Evolutionary conservation across 2,888 invertebrate genomes (phyloP), one percentile per base, ranked within the genome.

Genomic region (Cheilosia scutellata): DNA sequence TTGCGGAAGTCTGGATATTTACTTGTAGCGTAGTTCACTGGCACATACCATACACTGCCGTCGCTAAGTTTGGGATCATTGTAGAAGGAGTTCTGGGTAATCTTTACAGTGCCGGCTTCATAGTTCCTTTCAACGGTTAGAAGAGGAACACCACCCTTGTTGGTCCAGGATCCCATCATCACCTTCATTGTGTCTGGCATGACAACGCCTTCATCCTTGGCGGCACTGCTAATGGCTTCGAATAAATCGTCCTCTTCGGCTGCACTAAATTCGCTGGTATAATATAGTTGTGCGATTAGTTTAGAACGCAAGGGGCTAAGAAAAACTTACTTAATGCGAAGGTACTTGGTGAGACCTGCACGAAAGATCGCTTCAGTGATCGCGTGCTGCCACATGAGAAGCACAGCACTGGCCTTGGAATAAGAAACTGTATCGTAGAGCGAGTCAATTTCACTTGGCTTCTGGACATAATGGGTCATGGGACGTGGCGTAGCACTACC

Each of bases 361-460:
- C 89, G 88, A 88, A 91, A 91, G n/a, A 91, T 89, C 7, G 74
- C 86, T 31, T 91, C 89, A 57, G 90, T 90, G 16, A 92, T 57
- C 0, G 91, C 92, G 76, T 90, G 70, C 37, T 90, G 90, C 91
- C 91, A 92, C 92, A 92, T 92, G 76, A 89, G 82, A 16, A 91
- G 51, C 2, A 91, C 90, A 0, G 96, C 95, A 7, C 97, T 96
- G 13, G 97, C 96, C 95, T 98, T 98, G 44, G 95, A 95, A 90
- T 98, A 98, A 0, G 97, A 97, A 88, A 98, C 97, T 60, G 95
- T 94, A 90, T 97, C 97, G 88, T 97, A 97, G 13, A 96, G 96
- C 87, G 95, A 95, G 63, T 95, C 94, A 65, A 98, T 97, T 91
- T 97, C 97, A 76, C 95, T 95, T 0, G 97, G 97, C 89, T 96